phyloP scores from a whole-genome alignment of 2,113 vertebrate species.

The Columba livia region DNA sequence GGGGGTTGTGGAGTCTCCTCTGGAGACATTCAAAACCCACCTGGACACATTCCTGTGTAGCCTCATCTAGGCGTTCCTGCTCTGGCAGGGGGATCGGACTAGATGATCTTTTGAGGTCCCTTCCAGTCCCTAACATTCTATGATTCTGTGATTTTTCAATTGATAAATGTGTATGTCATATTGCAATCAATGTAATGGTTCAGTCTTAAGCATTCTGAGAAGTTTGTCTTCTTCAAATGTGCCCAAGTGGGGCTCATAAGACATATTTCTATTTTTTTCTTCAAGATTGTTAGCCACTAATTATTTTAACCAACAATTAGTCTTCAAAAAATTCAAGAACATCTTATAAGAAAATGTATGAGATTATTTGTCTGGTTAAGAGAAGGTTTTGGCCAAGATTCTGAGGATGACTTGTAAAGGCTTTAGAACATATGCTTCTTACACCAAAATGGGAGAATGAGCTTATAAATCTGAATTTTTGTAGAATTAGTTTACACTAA shows the following conservation, averaged over 20 bases:
- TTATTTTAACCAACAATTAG: background rate
- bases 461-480: background rate
- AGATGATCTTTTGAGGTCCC: no score
- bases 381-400: background rate
- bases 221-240: background rate
- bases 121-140: no score
- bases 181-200: background rate
- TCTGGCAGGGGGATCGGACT: no score
- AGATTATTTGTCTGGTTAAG: background rate
- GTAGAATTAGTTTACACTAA: background rate
- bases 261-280: background rate
- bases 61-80: no score
- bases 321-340: background rate
- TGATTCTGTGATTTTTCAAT: background rate
- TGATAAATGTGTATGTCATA: background rate
- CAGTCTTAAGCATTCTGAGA: background rate
- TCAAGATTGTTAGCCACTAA: background rate
- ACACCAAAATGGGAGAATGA: background rate
- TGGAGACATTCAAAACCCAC: no score
- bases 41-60: no score
- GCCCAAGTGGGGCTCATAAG: background rate
- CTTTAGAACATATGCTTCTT: background rate
- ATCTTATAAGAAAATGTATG: background rate
- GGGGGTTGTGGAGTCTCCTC: no score
- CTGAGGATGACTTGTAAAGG: background rate